Conservation (phyloP, 2,113 vertebrate genomes). For the Illadopsis cleaveri region DNA sequence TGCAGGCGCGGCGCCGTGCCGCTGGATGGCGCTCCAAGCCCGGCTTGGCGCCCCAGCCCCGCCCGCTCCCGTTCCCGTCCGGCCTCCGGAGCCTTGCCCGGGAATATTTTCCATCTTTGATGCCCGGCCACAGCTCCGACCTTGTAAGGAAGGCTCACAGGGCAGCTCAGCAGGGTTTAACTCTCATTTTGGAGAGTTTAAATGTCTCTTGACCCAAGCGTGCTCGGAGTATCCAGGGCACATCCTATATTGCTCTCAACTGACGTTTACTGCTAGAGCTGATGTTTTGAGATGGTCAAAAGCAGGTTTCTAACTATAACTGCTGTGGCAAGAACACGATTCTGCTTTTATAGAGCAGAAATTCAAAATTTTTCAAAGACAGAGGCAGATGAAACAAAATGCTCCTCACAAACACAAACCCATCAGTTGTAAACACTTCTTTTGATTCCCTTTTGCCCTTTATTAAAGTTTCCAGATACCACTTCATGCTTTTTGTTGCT, state of each 20-base stretch:
- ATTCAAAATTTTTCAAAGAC: background rate
- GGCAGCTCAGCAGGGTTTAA: background rate
- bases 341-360: background rate
- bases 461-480: background rate
- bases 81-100: accelerated
- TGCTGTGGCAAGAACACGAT: background rate
- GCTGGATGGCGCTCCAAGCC: background rate
- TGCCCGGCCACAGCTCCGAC: background rate
- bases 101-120: accelerated
- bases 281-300: background rate
- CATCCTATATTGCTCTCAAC: accelerated
- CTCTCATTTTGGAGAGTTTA: background rate
- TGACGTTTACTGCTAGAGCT: background rate
- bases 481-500: background rate
- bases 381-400: background rate
- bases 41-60: background rate
- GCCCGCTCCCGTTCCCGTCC: background rate
- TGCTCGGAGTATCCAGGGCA: background rate
- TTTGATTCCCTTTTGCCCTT: background rate
- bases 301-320: background rate
- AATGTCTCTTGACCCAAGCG: background rate
- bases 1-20: background rate
- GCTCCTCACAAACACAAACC: background rate
- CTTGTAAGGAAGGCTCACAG: background rate
- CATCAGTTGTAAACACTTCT: background rate